Percentiles rank a stretch among this genome's conserved stretches.
Conservation (phyloP, 2,113 vertebrate species). For the Dasyurus viverrinus region DNA sequence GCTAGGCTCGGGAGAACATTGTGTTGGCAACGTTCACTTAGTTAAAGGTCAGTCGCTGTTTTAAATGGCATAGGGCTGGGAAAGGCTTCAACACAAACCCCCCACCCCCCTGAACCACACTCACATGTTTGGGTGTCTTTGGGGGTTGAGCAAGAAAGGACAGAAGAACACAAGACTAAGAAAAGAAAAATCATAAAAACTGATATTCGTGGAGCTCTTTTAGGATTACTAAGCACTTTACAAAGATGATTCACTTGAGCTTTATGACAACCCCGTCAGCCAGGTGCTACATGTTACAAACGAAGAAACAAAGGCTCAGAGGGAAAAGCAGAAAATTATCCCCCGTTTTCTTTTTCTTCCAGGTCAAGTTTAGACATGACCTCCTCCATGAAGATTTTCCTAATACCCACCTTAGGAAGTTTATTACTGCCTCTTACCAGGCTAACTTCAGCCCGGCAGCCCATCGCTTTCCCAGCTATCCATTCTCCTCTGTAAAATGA, state of each 20-base stretch:
- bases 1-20: neutral
- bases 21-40: neutral
- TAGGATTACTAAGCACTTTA: neutral
- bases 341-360: neutral
- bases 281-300: neutral
- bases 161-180: neutral
- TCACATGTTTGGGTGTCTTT: neutral
- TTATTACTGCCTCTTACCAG: neutral
- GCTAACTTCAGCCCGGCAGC: neutral
- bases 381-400: neutral
- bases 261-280: neutral
- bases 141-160: neutral
- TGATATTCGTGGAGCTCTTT: neutral
- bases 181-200: neutral
- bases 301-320: neutral
- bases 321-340: neutral
- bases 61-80: neutral
- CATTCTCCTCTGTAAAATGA: too few species aligned
- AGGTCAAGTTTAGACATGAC: neutral
- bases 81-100: neutral
- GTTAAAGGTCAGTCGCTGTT: conserved; percentile 19
- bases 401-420: neutral
- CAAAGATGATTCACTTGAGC: neutral
- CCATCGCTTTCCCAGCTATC: too few species aligned
- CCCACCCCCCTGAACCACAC: neutral